Percentiles rank a stretch among this genome's conserved stretches.
Evolutionary conservation across 2,888 invertebrate genomes (phyloP).

Genomic region (Teleiodes luculella): DNA sequence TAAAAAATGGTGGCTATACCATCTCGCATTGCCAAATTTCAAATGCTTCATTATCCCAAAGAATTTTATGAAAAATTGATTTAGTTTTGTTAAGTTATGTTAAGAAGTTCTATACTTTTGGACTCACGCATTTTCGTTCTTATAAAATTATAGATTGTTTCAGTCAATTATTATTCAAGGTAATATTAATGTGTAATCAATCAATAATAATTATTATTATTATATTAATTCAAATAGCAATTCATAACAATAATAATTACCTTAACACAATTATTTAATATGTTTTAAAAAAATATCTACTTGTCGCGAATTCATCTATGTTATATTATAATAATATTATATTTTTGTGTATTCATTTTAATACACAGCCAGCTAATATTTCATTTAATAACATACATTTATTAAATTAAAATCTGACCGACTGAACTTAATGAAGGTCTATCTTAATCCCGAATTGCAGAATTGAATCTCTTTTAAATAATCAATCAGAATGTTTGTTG

Average conservation of each 20-base stretch:
- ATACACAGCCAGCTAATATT: not conserved
- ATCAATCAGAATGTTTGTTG: not conserved
- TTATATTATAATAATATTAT: too few species aligned
- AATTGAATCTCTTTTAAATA: not conserved
- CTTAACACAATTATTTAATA: too few species aligned
- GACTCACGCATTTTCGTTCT: not conserved
- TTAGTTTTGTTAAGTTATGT: constrained; percentile 47
- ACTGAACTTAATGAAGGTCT: not conserved
- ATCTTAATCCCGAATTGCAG: not conserved
- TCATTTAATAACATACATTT: not conserved
- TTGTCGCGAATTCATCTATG: too few species aligned
- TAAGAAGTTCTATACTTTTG: constrained; percentile 24
- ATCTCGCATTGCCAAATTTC: constrained; percentile 62
- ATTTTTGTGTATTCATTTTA: not conserved
- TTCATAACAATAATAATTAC: too few species aligned
- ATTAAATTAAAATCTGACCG: too few species aligned
- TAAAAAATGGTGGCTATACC: constrained; percentile 50
- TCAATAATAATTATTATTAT: not conserved
- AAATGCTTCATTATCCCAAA: constrained; percentile 67
- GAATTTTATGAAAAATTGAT: constrained; percentile 59
- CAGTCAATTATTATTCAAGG: too few species aligned
- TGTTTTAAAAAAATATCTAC: too few species aligned
- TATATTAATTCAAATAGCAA: too few species aligned
- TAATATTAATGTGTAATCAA: too few species aligned
- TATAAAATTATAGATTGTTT: too few species aligned